A percentile compares a stretch with the other conserved stretches of the same genome.
These are phyloP conservation scores for Poeciliopsis turneri DNA, from an alignment of 2,797 vertebrate genomes.

Conservation along the genomic window DNA sequence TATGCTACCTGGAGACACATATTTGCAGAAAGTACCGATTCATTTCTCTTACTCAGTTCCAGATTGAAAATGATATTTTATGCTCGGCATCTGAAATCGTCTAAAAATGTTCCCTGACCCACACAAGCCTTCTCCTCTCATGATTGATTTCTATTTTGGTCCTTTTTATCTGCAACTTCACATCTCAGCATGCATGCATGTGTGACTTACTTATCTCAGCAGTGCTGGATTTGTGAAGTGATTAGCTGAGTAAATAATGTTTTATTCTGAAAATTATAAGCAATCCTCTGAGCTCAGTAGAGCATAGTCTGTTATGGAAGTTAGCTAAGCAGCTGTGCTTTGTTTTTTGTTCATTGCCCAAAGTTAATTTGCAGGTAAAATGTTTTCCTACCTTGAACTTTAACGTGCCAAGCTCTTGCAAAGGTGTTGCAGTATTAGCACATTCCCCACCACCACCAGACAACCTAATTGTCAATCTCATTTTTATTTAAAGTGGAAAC, in stretches of 20 bases:
- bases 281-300: conserved; percentile 5
- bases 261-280: conserved; percentile 32
- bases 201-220: conserved; percentile 47
- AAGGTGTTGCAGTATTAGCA: background rate
- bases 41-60: conserved; percentile 28
- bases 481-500: background rate
- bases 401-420: background rate
- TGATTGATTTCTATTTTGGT: conserved; percentile 69
- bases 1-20: conserved; percentile 36
- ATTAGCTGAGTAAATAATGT: conserved; percentile 39
- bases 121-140: conserved; percentile 48
- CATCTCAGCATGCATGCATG: conserved; percentile 54
- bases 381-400: background rate
- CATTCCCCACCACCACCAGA: background rate
- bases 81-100: conserved; percentile 31
- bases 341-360: background rate
- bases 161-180: conserved; percentile 54
- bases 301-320: conserved; percentile 7
- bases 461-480: background rate
- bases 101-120: conserved; percentile 60
- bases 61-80: conserved; percentile 45
- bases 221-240: conserved; percentile 42
- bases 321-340: background rate
- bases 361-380: background rate
- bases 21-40: conserved; percentile 44